Percentiles rank a stretch among this genome's conserved stretches.
phyloP scores from a whole-genome alignment of 2,113 vertebrate genomes.

The Melanostigma gelatinosum region DNA sequence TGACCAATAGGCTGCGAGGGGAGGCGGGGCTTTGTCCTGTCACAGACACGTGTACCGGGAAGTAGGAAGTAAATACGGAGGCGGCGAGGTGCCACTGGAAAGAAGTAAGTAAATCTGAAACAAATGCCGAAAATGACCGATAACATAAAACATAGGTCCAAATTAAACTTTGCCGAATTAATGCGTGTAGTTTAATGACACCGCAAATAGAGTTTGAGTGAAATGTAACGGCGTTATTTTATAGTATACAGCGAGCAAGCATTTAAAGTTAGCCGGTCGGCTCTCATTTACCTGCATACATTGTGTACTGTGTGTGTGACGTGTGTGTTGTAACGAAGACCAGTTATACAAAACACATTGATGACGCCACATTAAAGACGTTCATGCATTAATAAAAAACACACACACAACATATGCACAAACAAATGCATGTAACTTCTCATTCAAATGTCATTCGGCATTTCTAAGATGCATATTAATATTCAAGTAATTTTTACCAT shows the following conservation, averaged over 20 bases:
- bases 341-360: background rate
- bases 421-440: background rate
- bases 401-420: no score
- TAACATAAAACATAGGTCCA: background rate
- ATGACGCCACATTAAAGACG: background rate
- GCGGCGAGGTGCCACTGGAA: constrained; percentile 40
- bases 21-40: constrained; percentile 62
- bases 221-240: background rate
- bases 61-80: constrained; percentile 83
- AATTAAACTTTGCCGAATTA: background rate
- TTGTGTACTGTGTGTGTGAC: background rate
- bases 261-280: background rate
- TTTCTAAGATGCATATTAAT: background rate
- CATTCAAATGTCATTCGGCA: background rate
- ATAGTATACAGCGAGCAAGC: background rate
- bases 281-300: background rate
- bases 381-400: background rate
- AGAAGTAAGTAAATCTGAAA: constrained; percentile 66
- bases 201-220: background rate
- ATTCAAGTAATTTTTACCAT: background rate
- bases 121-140: background rate
- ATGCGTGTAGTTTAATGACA: background rate
- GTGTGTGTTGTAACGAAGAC: background rate
- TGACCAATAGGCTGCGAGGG: constrained; percentile 50
- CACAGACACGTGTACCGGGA: constrained; percentile 82